Conservation (phyloP, 2,113 vertebrate genomes). For the Caracal caracal region DNA sequence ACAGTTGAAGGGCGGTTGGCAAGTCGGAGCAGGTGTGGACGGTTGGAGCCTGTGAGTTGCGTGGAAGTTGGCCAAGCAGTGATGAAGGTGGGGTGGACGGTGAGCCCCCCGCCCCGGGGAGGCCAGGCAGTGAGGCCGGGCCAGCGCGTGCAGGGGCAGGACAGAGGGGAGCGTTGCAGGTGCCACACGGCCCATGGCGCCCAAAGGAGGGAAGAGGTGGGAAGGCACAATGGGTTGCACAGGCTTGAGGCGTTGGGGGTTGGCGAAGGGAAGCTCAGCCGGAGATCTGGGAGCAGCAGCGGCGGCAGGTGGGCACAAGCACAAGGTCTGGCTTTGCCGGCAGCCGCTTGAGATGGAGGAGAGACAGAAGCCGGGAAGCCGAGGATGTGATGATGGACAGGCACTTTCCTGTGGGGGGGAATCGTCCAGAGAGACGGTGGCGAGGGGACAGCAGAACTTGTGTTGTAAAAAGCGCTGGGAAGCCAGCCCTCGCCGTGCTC, state of each 20-base stretch:
- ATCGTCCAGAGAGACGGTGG: background rate
- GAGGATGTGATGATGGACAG: background rate
- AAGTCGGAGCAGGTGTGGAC: background rate
- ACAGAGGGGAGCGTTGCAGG: rapidly evolving
- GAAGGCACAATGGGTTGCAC: no score
- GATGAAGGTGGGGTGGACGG: background rate
- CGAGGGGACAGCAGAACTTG: background rate
- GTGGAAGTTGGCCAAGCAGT: background rate
- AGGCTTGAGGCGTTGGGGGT: background rate
- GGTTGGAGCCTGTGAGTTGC: background rate
- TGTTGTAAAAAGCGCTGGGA: background rate
- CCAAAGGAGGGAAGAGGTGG: background rate
- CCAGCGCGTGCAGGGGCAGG: background rate
- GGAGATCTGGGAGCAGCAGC: background rate
- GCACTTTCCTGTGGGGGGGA: background rate
- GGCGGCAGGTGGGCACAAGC: no score
- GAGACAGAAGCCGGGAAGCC: background rate
- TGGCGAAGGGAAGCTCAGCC: background rate
- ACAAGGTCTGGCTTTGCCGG: background rate
- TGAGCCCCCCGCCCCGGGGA: background rate
- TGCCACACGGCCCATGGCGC: background rate
- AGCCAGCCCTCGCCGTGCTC: background rate
- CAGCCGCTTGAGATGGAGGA: background rate
- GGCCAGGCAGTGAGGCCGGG: background rate
- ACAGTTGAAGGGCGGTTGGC: no score